Base-by-base conservation (phyloP, 2,797 vertebrate species). In the Hoplostethus atlanticus region DNA sequence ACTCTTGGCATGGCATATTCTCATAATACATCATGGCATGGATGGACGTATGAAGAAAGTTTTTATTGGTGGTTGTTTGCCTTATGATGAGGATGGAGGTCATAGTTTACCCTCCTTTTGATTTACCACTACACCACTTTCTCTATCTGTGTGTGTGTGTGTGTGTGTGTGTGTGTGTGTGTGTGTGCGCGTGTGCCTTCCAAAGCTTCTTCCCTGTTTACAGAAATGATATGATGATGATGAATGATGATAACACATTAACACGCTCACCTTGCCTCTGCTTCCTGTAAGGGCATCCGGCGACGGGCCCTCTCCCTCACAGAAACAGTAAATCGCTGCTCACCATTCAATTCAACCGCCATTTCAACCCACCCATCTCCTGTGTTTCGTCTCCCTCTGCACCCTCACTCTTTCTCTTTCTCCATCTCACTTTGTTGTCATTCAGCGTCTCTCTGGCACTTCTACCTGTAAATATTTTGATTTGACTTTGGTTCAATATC, bases 381-480 rank as follows among this genome's bases (percentile, higher is more conserved):
- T 34, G 5, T 68, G 59, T 57, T 50, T 61, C 68, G 21, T 42
- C 47, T 21, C 25, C 64, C 46, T 46, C 28, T 28, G 21, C 30
- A 28, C 17, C 25, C 21, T 21, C 60, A 57, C 57, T 38, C 51
- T 1, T 58, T 54, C 16, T 2, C 9, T 40, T 9, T 12, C 9
- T 48, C 34, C 17, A 7, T 46, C 11, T 68, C 53, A 47, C 58
- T 54, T 63, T 53, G 40, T 68, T 34, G 31, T 34, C 31, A 6
- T 34, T 34, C 38, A 40, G 38, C 38, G 2, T 57, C 28, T 56
- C 36, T 44, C 36, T 44, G 10, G 50, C 17, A 3, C 50, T 51
- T 21, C 21, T 21, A 8, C 7, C 8, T 42, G 21, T 73, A 56
- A 79, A 76, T 82, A 82, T 79, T 51, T 56, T 47, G 62, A 11